These are phyloP conservation scores for Scaptodrosophila lebanonensis DNA, from an alignment of 1,140 invertebrate genomes.

Conservation along the genomic window DNA sequence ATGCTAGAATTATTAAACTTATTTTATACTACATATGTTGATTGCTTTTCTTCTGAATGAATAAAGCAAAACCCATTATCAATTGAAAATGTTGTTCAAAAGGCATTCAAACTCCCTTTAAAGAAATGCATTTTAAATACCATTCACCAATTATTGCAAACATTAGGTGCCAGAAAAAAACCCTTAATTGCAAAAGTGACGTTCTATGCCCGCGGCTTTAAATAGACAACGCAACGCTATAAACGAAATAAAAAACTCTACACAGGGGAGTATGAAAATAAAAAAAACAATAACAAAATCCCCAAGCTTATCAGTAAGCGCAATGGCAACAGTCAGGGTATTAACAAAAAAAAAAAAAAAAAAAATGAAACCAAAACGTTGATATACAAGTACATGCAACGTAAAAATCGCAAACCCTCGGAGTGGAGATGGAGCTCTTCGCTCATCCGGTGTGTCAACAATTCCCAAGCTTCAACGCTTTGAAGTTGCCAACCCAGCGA, in stretches of 20 bases:
- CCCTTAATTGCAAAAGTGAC: constrained; percentile 5
- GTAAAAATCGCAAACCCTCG: constrained; percentile 28
- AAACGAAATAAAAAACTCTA: constrained; percentile 15
- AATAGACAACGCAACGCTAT: constrained; percentile 22
- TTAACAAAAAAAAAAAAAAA: constrained; percentile 46
- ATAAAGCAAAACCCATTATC: too few relatives aligned
- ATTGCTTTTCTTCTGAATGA: too few relatives aligned
- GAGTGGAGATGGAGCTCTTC: constrained; percentile 28
- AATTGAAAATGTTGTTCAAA: too few relatives aligned
- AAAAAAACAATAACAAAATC: constrained; percentile 63
- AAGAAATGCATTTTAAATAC: too few relatives aligned
- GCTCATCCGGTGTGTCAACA: constrained; percentile 75
- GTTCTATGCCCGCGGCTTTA: constrained; percentile 23
- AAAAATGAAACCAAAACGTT: not conserved
- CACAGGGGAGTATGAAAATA: constrained; percentile 26
- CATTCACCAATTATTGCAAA: too few relatives aligned
- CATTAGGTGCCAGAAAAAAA: not conserved
- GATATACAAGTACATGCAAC: constrained; percentile 21
- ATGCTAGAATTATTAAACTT: too few relatives aligned
- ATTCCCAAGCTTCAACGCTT: constrained; percentile 75
- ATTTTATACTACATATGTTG: too few relatives aligned
- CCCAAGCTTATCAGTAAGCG: constrained; percentile 64
- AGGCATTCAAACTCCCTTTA: too few relatives aligned
- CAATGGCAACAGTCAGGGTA: constrained; percentile 36
- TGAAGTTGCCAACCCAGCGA: constrained; percentile 49